A percentile compares a stretch with the other conserved stretches of the same genome.
Evolutionary conservation across 2,113 vertebrate species (phyloP).

Genomic region (Dendrocopos noguchii): DNA sequence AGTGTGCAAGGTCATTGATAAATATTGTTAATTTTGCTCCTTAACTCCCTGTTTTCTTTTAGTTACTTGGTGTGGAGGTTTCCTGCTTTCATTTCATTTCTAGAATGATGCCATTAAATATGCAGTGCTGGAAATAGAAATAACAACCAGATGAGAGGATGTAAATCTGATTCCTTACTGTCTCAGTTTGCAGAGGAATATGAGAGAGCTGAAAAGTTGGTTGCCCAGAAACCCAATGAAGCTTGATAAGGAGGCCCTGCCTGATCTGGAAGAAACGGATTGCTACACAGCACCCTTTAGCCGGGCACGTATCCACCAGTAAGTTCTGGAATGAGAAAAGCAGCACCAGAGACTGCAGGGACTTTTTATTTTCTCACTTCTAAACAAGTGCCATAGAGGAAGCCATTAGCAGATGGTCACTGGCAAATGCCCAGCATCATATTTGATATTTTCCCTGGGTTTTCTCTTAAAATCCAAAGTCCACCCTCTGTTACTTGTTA

Average conservation of each 20-base stretch:
- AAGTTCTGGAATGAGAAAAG: constrained; percentile 60
- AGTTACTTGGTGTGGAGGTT: neutral
- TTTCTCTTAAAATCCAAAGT: neutral
- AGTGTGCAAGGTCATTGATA: neutral
- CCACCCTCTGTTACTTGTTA: neutral
- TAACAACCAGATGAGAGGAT: rapidly evolving
- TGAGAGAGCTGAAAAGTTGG: constrained; percentile 93
- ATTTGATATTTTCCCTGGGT: neutral
- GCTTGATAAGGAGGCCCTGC: constrained; percentile 94
- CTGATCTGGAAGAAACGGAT: constrained; percentile 93
- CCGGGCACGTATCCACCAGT: constrained; percentile 96
- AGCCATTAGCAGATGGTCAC: neutral
- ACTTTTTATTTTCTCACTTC: neutral
- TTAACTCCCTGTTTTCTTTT: neutral
- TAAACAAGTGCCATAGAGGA: neutral
- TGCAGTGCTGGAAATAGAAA: neutral
- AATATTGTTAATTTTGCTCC: neutral
- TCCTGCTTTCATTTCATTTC: neutral
- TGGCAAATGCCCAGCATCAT: neutral
- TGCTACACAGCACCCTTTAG: constrained; percentile 98
- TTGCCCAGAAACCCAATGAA: constrained; percentile 97
- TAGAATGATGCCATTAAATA: neutral
- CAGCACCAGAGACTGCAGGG: neutral
- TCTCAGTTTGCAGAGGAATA: constrained; percentile 87
- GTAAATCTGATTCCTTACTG: neutral